Percentiles rank a stretch among this genome's conserved stretches.
phyloP scores from a whole-genome alignment of 2,797 vertebrate genomes.

The Paratrypauchen microcephalus region DNA sequence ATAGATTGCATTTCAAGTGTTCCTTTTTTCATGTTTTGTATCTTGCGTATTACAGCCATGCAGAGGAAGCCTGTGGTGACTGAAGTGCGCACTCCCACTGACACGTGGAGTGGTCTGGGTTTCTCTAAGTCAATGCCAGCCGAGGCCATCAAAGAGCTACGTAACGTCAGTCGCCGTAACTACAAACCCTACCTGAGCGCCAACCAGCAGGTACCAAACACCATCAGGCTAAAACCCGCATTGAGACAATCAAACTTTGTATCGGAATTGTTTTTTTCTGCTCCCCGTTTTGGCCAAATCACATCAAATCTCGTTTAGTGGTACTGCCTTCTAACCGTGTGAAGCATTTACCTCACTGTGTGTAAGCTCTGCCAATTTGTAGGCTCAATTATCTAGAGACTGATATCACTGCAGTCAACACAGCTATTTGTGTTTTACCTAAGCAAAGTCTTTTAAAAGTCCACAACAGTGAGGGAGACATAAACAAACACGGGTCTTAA shows the following conservation, averaged over 20 bases:
- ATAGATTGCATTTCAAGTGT: not conserved
- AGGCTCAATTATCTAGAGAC: constrained; percentile 44
- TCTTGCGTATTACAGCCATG: constrained; percentile 71
- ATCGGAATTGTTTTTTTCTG: constrained; percentile 14
- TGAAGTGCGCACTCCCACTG: constrained; percentile 81
- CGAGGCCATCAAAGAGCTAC: constrained; percentile 79
- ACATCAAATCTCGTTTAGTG: constrained; percentile 39
- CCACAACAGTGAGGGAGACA: not conserved
- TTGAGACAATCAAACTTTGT: not conserved
- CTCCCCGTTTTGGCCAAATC: constrained; percentile 16
- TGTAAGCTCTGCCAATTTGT: constrained; percentile 53
- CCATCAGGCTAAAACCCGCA: not conserved
- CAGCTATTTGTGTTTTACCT: constrained; percentile 49
- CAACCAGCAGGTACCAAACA: constrained; percentile 60
- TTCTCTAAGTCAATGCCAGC: constrained; percentile 86
- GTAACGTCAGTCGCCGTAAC: constrained; percentile 75
- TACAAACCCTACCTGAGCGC: constrained; percentile 78
- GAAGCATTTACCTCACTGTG: constrained; percentile 48
- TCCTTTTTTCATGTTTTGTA: not conserved
- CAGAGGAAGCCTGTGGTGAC: constrained; percentile 81
- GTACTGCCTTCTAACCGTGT: constrained; percentile 41
- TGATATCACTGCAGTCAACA: constrained; percentile 52
- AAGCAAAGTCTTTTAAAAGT: constrained; percentile 28
- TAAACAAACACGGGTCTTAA: constrained; percentile 21
- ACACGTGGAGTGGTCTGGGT: constrained; percentile 85